These are phyloP conservation scores for Leucophenga montana DNA, from an alignment of 2,888 invertebrate genomes.

Conservation along the genomic window DNA sequence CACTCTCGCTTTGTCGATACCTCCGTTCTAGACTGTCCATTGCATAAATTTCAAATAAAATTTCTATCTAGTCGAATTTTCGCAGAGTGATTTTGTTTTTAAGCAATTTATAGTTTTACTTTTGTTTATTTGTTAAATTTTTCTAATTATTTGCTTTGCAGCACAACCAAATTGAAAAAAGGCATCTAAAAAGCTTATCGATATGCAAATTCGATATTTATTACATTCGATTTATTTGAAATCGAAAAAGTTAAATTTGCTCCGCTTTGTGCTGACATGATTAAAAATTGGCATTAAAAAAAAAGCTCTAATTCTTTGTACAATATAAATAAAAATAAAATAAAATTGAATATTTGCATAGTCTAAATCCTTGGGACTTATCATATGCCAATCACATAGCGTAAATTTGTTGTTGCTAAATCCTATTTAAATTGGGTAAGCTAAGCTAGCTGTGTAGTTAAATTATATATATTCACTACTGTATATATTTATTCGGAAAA, in stretches of 20 bases:
- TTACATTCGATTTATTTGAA: neutral
- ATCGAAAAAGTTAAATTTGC: constrained; percentile 2
- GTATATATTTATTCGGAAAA: too few species aligned
- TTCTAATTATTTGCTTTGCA: constrained; percentile 17
- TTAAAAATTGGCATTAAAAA: neutral
- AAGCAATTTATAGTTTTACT: neutral
- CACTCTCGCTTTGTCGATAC: neutral
- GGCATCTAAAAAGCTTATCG: neutral
- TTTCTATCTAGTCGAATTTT: neutral
- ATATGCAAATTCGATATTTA: neutral
- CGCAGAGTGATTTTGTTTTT: neutral
- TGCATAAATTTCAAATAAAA: neutral
- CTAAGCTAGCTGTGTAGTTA: neutral
- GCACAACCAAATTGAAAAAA: neutral
- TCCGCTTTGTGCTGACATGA: neutral
- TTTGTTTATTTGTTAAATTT: constrained; percentile 12
- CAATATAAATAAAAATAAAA: constrained; percentile 5
- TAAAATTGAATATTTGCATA: neutral
- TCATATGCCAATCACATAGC: neutral
- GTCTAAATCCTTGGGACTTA: neutral
- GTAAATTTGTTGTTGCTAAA: neutral
- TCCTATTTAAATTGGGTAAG: constrained; percentile 8
- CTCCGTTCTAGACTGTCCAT: neutral
- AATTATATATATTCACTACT: neutral
- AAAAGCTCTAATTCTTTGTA: neutral